Base-by-base conservation (phyloP, 92 coral and sea anemone species). In the Heteractis magnifica region DNA sequence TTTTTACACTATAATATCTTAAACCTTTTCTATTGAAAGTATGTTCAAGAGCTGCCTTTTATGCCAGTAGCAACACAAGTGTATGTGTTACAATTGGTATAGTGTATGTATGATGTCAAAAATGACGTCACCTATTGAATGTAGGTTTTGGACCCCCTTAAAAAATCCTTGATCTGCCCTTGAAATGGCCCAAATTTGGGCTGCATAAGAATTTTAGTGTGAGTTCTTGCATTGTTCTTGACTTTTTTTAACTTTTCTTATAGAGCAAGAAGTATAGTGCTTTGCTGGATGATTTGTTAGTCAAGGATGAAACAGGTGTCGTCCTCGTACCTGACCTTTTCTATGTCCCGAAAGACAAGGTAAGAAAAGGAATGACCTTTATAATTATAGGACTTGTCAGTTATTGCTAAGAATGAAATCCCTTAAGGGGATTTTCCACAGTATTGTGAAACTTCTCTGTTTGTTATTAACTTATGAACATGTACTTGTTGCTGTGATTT, bases 291-390 rank as follows among this genome's bases (percentile, higher is more conserved):
- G 87, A 91, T 34, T 83, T 96, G 84, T 56, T 96, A 14, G 90
- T 96, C 52, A 90, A 76, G 71, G 99, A 94, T 49, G 91, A 92
- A 11, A 65, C 84, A 20, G 99, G 99, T 6, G 88, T 96, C 10
- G 87, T 92, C 48, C 81, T 96, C 59, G 94, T 96, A 49, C 99
- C 99, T 14, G 99, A 96, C 81, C 86, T 96, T 75, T 96, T 84
- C 84, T 96, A 90, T 74, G 98, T 96, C 51, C 99, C 99, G 15
- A 85, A 87, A 82, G 94, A 96, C 76, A 94, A 96, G 96, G 99
- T 96, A 87, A 77, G 82, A 14, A 62, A 0, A 10, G 8, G 51
- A n/a, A 15, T n/a, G 15, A 58, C 64, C 13, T 15, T 12, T 12
- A 58, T 58, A 12, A 12, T 58, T 12, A 58, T 58, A 58, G 64